These are phyloP conservation scores for Pogonocherus hispidulus DNA, from an alignment of 2,888 invertebrate species.

Conservation along the genomic window DNA sequence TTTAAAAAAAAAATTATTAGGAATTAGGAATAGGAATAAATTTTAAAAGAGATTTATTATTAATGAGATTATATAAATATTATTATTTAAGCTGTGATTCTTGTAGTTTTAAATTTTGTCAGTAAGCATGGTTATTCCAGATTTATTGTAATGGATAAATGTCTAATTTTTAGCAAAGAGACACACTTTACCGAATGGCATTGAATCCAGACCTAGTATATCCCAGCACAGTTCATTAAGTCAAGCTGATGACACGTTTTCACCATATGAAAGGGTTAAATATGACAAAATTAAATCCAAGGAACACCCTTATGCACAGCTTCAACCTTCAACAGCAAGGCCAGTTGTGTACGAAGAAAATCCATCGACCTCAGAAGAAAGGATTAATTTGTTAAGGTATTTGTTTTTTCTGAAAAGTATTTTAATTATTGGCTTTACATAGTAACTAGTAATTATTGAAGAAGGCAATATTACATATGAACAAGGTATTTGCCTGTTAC, in stretches of 20 bases:
- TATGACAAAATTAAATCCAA: constrained; percentile 72
- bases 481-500: no score
- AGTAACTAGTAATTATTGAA: no score
- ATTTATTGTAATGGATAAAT: neutral
- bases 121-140: no score
- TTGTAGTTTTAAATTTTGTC: no score
- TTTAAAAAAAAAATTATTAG: no score
- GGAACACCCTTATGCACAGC: constrained; percentile 82
- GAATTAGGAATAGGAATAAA: no score
- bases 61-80: no score
- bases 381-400: constrained; percentile 55
- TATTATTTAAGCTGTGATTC: no score
- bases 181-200: constrained; percentile 61
- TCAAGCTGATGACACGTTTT: constrained; percentile 68
- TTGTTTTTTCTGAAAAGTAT: no score
- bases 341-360: constrained; percentile 51
- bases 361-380: constrained; percentile 49
- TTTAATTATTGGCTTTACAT: no score
- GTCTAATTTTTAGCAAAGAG: constrained; percentile 56
- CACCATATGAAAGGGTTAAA: constrained; percentile 78
- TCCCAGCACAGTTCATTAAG: constrained; percentile 76
- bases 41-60: no score
- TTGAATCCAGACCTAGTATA: constrained; percentile 70
- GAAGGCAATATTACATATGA: no score
- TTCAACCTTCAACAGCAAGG: constrained; percentile 71